A percentile compares a stretch with the other conserved stretches of the same genome.
phyloP scores from a whole-genome alignment of 2,888 invertebrate species.

The Nineta flava region DNA sequence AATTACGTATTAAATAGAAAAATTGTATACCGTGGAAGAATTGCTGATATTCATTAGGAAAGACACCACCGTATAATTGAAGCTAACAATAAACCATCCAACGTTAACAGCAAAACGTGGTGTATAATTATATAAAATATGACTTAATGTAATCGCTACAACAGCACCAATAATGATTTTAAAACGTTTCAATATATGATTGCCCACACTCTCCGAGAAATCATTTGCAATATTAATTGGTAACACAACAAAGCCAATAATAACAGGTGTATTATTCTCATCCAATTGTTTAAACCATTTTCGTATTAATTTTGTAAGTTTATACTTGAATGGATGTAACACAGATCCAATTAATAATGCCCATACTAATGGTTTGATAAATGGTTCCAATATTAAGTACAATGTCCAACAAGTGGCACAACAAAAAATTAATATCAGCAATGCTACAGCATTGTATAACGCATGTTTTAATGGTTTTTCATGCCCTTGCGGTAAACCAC shows the following conservation, averaged over 20 bases:
- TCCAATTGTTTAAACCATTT: constrained; percentile 63
- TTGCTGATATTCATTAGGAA: constrained; percentile 24
- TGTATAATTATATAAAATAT: constrained; percentile 54
- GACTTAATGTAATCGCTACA: constrained; percentile 30
- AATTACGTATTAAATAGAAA: too few relatives aligned
- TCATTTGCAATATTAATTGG: constrained; percentile 65
- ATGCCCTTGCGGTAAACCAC: constrained; percentile 55
- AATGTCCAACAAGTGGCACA: constrained; percentile 59
- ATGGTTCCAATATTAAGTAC: constrained; percentile 76
- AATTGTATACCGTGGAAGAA: constrained; percentile 21
- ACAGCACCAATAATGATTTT: constrained; percentile 35
- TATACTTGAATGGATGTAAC: constrained; percentile 85
- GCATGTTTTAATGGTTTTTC: constrained; percentile 85
- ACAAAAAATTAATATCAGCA: constrained; percentile 52
- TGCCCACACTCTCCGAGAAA: constrained; percentile 57
- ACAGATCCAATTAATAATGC: constrained; percentile 92
- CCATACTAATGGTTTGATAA: constrained; percentile 89
- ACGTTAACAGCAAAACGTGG: constrained; percentile 44
- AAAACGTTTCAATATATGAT: constrained; percentile 49
- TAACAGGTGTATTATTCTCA: constrained; percentile 46
- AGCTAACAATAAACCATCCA: constrained; percentile 31
- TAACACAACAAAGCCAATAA: constrained; percentile 38
- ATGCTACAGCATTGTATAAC: constrained; percentile 77
- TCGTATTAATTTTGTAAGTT: constrained; percentile 55
- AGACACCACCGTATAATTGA: constrained; percentile 17